Evolutionary conservation across 2,888 invertebrate species (phyloP).

Genomic region (Uropetala carovei): DNA sequence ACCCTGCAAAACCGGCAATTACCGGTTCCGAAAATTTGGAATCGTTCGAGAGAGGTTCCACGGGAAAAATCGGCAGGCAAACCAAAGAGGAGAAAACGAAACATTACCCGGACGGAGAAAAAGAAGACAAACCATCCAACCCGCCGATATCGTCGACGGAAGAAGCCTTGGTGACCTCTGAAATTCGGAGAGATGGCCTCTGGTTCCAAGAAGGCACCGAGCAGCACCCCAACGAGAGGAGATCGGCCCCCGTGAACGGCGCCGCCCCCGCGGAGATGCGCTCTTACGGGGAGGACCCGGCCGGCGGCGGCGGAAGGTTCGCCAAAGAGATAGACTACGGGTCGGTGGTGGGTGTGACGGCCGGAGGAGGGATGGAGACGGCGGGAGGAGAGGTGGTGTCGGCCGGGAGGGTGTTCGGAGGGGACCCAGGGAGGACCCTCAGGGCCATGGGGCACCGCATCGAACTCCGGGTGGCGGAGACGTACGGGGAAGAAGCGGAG

Average conservation of each 20-base stretch:
- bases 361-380: slow-evolving; percentile 9
- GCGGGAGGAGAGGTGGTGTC: not conserved
- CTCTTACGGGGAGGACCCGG: not conserved
- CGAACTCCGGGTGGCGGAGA: slow-evolving; percentile 90
- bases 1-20: too few relatives aligned
- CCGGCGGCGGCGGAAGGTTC: not conserved
- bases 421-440: slow-evolving; percentile 68
- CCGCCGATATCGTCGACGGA: too few relatives aligned
- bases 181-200: not conserved
- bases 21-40: too few relatives aligned
- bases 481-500: slow-evolving; percentile 91
- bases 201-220: not conserved
- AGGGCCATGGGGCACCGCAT: slow-evolving; percentile 83
- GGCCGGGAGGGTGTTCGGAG: slow-evolving; percentile 48
- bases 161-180: not conserved
- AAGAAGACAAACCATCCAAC: too few relatives aligned
- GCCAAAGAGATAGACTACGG: slow-evolving; percentile 1
- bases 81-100: too few relatives aligned
- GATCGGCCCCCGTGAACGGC: not conserved
- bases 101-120: too few relatives aligned
- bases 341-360: not conserved
- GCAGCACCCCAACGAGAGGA: not conserved
- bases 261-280: not conserved
- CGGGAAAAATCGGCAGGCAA: too few relatives aligned
- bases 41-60: too few relatives aligned